Base-by-base conservation (phyloP, 1,140 invertebrate genomes). In the Meteorus sp. region DNA sequence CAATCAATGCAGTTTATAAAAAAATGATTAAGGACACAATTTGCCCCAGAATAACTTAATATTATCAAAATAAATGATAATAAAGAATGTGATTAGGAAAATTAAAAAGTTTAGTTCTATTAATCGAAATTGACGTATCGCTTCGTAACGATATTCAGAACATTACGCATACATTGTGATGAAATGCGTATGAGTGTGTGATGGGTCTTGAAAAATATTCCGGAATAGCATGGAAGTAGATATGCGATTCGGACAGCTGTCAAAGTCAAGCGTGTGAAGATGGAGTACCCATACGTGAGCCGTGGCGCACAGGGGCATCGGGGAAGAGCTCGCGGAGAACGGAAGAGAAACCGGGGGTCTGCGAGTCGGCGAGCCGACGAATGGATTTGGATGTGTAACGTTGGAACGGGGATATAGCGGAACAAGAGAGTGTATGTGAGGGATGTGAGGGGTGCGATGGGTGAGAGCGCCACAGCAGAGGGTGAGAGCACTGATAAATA, bases 401-500 rank as follows among this genome's bases (percentile, higher is more conserved):
- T 57, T 56, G 54, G 61, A 50, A 61, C 61, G 47, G 54, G 60
- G 45, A 47, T 56, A 29, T 29, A 20, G 45, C 19, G 60, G 62
- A 60, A 9, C 29, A 56, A 37, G 47, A 43, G 59, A 66, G 56
- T 59, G 61, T 22, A 50, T 45, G 56, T 13, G 55, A 67, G 67
- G 60, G 68, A 57, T 53, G 65, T 33, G 63, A 70, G 69, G 67
- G n/a, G n/a, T n/a, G n/a, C n/a, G n/a, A n/a, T n/a, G n/a, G n/a
- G 70, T 68, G 67, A 70, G 64, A 58, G 61, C 57, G 54, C 63
- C 63, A 63, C 58, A 63, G 58, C 59, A 64, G 60, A 62, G 64
- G 68, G 71, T 66, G 51, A 61, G 60, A 65, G 68, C 74, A 71
- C 76, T 78, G 78, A 80, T 80, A 80, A 80, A 80, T 80, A 80